These are phyloP conservation scores for Bellardia pandia DNA, from an alignment of 2,888 invertebrate species.

Conservation along the genomic window DNA sequence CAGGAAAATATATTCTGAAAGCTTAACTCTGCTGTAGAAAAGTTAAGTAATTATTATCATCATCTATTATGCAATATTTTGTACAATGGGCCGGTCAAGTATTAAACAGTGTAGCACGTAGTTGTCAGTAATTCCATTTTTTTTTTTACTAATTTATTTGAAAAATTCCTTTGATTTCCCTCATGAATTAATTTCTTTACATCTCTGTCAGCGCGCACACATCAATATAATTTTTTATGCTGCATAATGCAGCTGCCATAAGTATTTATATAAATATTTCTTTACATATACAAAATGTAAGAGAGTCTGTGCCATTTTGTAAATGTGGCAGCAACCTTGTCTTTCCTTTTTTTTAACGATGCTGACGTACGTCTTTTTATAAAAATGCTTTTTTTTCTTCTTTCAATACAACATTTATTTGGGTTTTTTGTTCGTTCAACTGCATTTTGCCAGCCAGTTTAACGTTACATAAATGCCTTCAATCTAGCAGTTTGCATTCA, in stretches of 20 bases:
- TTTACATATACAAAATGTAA: not conserved
- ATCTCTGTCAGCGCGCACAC: not conserved
- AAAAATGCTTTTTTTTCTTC: not conserved
- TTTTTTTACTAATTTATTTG: not conserved
- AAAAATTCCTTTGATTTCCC: not conserved
- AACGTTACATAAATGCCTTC: conserved; percentile 45
- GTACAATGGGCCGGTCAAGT: no score
- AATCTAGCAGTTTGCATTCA: not conserved
- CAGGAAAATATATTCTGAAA: no score
- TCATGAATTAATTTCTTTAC: not conserved
- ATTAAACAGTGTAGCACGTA: no score
- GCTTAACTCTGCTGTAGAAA: no score
- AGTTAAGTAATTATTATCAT: no score
- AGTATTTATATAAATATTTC: conserved; percentile 10
- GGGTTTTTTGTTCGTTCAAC: not conserved
- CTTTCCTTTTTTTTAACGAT: conserved; percentile 28
- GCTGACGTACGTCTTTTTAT: conserved; percentile 45
- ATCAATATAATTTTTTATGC: not conserved
- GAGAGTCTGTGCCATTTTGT: not conserved
- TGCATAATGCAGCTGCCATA: not conserved
- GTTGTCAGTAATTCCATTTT: no score
- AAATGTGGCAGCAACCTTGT: conserved; percentile 47
- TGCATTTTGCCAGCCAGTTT: conserved; percentile 34
- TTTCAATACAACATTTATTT: conserved; percentile 23
- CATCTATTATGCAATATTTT: no score